Base-by-base conservation (phyloP, 2,113 vertebrate genomes). In the Aegithalos caudatus region DNA sequence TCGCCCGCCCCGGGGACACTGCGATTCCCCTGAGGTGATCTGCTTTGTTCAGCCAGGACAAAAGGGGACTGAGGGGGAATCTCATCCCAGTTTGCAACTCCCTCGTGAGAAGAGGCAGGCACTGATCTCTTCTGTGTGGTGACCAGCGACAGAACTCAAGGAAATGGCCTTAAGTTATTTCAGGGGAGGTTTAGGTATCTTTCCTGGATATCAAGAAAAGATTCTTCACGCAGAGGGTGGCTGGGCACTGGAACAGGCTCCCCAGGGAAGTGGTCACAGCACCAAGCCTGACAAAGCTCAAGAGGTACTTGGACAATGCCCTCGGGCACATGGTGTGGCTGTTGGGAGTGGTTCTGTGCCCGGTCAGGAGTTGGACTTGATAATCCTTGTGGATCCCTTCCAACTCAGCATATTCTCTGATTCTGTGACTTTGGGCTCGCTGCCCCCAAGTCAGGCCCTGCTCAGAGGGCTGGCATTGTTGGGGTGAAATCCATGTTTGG, bases 381-480 rank as follows among this genome's bases (percentile, higher is more conserved):
- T 44, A 27, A 77, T 60, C 62, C 25, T 37, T 18, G 17, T 27
- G 37, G 6, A 11, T 37, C 27, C 27, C 12, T 51, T 60, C 53
- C 14, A 10, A 14, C 9, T 58, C 45, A 37, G 17, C 18, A 3
- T 50, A 14, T 51, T 44, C 18, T 51, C 11, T 58, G 27, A 23
- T 67, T 51, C 37, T 51, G 22, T 37, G 22, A 27, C 25, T 57
- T 66, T 21, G 5, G 53, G 18, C 5, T 47, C 13, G 12, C 3
- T 8, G 44, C 9, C 6, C 1, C 12, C 38, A 25, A 15, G 31
- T 28, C 40, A 6, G 29, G 23, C 27, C 13, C 1, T 35, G 71
- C 31, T 58, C 17, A 4, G 31, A 54, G 22, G 6, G 14, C 13
- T 38, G 3, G 15, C 0, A 0, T 10, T 18, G 1, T 21, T 8